Base-by-base conservation (phyloP, 2,797 vertebrate genomes). In the Clarias pachynema region DNA sequence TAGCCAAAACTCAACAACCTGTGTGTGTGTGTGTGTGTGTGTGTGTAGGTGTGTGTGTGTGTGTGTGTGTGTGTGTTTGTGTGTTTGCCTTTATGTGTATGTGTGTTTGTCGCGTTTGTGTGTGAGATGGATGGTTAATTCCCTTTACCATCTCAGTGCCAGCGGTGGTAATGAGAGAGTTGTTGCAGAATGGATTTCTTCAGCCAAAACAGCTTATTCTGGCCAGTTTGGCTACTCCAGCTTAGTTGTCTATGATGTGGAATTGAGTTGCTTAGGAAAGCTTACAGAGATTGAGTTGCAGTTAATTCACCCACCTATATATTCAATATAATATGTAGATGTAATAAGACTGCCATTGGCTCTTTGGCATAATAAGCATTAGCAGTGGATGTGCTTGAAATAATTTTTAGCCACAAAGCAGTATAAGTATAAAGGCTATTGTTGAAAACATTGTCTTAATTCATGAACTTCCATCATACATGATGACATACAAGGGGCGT, bases 111-210 rank as follows among this genome's bases (percentile, higher is more conserved):
- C 83, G 6, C 31, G 56, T 26, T 37, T 40, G 59, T 77, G 29
- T 59, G 77, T 79, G 77, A 40, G n/a, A 66, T 80, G 70, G 73
- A 85, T 85, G 81, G 81, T 62, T 89, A 82, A 88, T 80, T 88
- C 73, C 75, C 72, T 81, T 72, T 26, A 77, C 66, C 44, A 77
- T 82, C 49, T 68, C 75, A 70, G 62, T 88, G 80, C 81, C 86
- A 87, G 84, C 29, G 59, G 68, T 37, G n/a, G 68, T 68, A 87
- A 87, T 88, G 75, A 86, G 74, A 82, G 73, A 82, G 77, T 74
- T 80, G 69, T 72, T 77, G 57, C 80, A 86, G 65, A 81, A 74
- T 31, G 26, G 68, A 87, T 88, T 65, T 70, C 81, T 87, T 82
- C 66, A 75, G 81, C 78, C 75, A 81, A 49, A 80, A 88, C 85